Base-by-base conservation (phyloP, 2,888 invertebrate genomes). In the Phortica magna region DNA sequence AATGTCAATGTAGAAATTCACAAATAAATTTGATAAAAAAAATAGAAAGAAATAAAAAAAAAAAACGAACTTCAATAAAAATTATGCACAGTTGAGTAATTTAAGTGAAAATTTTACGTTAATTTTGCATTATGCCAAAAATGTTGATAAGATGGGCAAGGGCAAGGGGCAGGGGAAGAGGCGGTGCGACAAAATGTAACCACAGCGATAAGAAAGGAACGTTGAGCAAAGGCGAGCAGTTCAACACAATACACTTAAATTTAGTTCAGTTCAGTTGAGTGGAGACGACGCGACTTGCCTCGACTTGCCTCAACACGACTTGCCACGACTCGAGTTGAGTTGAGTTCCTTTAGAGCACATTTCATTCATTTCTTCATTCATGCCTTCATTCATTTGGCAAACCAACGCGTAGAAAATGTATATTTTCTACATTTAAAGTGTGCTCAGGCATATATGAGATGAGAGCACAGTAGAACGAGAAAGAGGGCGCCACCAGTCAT, bases 21-120 rank as follows among this genome's bases (percentile, higher is more conserved):
- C 7, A 12, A 7, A 19, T 22, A 61, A 61, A 61, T 61, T 61
- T 61, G 61, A 19, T 19, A 61, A 61, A 10, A 61, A 61, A 3
- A 7, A 61, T n/a, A 19, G 22, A 61, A 48, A 48, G 14, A 2
- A 1, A 48, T 3, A 48, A 48, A 48, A 5, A 48, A 48, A 48
- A 2, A 43, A 10, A 43, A 43, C 7, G 43, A 48, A 22, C 7
- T 61, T 22, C 61, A 61, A 85, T 85, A 82, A 82, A 85, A 89
- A 87, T 89, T 89, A 88, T 89, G 87, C 87, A 83, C 90, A 87
- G 82, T 87, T 83, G 86, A 89, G 84, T 88, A 88, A 87, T 85
- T 89, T 89, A 84, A 84, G 80, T 81, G 80, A 85, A 82, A 86
- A 85, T 88, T 88, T 84, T 79, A 84, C 83, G 83, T 87, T 88